Evolutionary conservation across 1,140 invertebrate genomes (phyloP), one percentile per base, ranked within the genome.

Genomic region (Atopsyche davidsoni): DNA sequence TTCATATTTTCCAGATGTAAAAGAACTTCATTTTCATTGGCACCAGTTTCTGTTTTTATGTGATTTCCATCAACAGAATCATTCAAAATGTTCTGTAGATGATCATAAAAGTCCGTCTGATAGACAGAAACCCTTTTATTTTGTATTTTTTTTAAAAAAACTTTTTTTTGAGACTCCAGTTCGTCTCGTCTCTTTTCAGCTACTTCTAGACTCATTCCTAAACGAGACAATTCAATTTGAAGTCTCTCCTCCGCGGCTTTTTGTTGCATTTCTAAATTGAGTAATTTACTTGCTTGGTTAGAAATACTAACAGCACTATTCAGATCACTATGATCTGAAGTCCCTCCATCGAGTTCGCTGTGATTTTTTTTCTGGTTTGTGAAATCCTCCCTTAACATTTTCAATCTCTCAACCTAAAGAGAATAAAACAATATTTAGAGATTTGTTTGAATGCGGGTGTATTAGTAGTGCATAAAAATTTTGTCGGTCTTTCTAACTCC

Each of bases 51-150:
- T 14, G 9, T 17, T 4, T 41, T 23, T 1, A 19, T 10, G 16
- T 16, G 2, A 10, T 28, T 7, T 14, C 41, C 39, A 24, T 24
- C 47, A 14, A 21, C n/a, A 18, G 51, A 51, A 18, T 45, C 50
- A 43, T 55, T 42, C 24, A 58, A 42, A 36, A 55, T 44, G 35
- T 51, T 9, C 25, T 58, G 22, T 4, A 58, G 23, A 18, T 51
- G 46, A 32, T 58, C 45, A 21, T 51, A 55, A 42, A 54, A 58
- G 45, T 58, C 44, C 39, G 38, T 55, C 39, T 51, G 3, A 43
- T 55, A 58, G 13, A 39, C 14, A 14, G 47, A 41, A 13, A 55
- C 18, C 25, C 38, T 28, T 2, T 39, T 38, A 18, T 17, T 24
- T 49, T 53, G 50, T n/a, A 53, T 23, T 36, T 47, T 44, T 9